These are phyloP conservation scores for Anagyrus pseudococci DNA, from an alignment of 2,888 invertebrate species.

Conservation along the genomic window DNA sequence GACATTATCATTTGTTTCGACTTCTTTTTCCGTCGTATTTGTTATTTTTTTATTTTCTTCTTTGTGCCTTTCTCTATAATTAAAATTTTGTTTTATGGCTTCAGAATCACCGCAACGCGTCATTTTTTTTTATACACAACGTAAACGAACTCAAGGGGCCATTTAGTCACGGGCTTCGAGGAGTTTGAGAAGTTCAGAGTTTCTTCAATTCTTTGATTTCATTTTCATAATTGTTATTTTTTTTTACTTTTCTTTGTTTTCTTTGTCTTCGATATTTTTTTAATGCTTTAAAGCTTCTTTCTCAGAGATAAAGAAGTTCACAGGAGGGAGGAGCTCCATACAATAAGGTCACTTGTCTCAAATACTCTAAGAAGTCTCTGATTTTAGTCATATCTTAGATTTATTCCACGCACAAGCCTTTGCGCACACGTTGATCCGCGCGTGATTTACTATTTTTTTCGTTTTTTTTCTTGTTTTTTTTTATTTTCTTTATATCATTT, in stretches of 20 bases:
- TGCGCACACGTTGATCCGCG: constrained; percentile 18
- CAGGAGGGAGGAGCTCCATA: constrained; percentile 45
- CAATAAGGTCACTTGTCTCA: constrained; percentile 54
- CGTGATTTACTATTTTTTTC: constrained; percentile 16
- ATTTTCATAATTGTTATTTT: constrained; percentile 20
- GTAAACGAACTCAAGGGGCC: background rate
- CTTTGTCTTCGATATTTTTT: constrained; percentile 17
- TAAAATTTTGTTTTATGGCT: constrained; percentile 4
- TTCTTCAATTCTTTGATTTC: constrained; percentile 20
- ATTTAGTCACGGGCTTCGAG: constrained; percentile 8
- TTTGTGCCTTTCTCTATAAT: constrained; percentile 2
- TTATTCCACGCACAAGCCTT: constrained; percentile 34
- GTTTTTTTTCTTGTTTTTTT: constrained; percentile 10
- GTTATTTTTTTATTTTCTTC: background rate
- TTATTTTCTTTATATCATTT: constrained; percentile 13
- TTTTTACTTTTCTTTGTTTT: constrained; percentile 14
- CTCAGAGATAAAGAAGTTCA: constrained; percentile 32
- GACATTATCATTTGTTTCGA: too few species aligned
- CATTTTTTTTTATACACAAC: background rate
- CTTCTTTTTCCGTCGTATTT: background rate
- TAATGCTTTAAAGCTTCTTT: constrained; percentile 16
- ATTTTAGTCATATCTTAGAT: constrained; percentile 37
- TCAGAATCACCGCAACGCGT: constrained; percentile 1
- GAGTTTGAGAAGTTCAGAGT: constrained; percentile 15
- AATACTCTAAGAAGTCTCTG: constrained; percentile 45